phyloP scores from a whole-genome alignment of 2,888 invertebrate genomes.

The Drosophila mercatorum region DNA sequence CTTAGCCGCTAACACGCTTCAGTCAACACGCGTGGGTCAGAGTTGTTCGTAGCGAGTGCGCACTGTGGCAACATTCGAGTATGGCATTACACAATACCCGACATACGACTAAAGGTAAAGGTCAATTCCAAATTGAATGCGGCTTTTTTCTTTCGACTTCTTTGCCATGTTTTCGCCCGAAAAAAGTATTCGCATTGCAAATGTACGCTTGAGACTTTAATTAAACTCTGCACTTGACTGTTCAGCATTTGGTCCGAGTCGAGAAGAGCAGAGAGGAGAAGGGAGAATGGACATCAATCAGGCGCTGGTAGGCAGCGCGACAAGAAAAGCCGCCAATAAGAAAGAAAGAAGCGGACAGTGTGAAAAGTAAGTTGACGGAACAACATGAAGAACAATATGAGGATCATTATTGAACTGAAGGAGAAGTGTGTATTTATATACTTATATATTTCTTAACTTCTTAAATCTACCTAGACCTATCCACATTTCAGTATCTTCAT shows the following conservation, averaged over 20 bases:
- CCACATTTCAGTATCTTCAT: no score
- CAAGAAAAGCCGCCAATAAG: background rate
- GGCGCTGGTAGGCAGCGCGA: constrained; percentile 20
- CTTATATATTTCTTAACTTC: no score
- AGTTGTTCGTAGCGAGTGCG: constrained; percentile 18
- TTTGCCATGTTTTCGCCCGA: constrained; percentile 5
- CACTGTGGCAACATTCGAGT: constrained; percentile 36
- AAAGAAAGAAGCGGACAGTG: no score
- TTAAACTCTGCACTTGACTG: constrained; percentile 51
- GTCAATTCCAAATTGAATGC: constrained; percentile 25
- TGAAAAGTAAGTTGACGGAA: no score
- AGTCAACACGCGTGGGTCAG: constrained; percentile 58
- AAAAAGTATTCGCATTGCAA: constrained; percentile 29
- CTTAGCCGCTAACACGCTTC: constrained; percentile 10
- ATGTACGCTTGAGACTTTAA: constrained; percentile 46
- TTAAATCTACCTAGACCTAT: background rate
- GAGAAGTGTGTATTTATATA: background rate
- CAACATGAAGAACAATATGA: no score
- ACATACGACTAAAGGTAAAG: constrained; percentile 34
- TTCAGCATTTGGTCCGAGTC: constrained; percentile 28
- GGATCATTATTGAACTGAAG: background rate
- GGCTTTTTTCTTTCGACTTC: constrained; percentile 9
- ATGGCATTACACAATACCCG: constrained; percentile 52
- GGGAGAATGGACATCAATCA: constrained; percentile 35
- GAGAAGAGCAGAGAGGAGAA: no score